Percentiles rank a stretch among this genome's conserved stretches.
Conservation (phyloP, 2,888 invertebrate species). For the Tethea ocularis region DNA sequence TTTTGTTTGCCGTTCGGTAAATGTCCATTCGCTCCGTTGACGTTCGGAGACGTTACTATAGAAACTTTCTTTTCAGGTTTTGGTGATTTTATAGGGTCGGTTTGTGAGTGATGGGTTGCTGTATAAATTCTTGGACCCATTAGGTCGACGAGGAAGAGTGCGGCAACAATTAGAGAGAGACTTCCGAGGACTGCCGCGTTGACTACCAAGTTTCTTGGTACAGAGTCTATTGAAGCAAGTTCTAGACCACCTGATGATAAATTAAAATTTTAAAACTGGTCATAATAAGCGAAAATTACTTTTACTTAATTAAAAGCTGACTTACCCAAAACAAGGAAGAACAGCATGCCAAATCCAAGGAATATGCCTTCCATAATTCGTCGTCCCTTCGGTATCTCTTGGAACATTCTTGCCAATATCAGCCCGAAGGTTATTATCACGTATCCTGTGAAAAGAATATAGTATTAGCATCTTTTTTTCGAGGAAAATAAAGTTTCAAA, state of each 20-base stretch:
- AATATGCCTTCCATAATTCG: slow-evolving; percentile 87
- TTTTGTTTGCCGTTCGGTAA: slow-evolving; percentile 37
- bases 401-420: slow-evolving; percentile 85
- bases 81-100: slow-evolving; percentile 59
- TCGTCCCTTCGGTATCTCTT: slow-evolving; percentile 86
- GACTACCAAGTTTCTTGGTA: slow-evolving; percentile 86
- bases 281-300: neutral
- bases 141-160: slow-evolving; percentile 87
- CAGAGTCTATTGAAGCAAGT: slow-evolving; percentile 88
- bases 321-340: slow-evolving; percentile 87
- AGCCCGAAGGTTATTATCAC: slow-evolving; percentile 88
- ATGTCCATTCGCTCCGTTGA: slow-evolving; percentile 31
- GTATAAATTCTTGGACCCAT: slow-evolving; percentile 82
- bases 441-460: slow-evolving; percentile 76
- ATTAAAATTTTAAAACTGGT: slow-evolving; percentile 13
- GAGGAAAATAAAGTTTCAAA: too few species aligned
- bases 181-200: slow-evolving; percentile 89
- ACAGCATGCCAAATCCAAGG: slow-evolving; percentile 87
- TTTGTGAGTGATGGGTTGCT: slow-evolving; percentile 69
- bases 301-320: neutral
- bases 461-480: neutral
- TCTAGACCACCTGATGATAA: slow-evolving; percentile 84
- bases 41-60: slow-evolving; percentile 50
- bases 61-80: slow-evolving; percentile 66
- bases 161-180: slow-evolving; percentile 86